A percentile compares a stretch with the other conserved stretches of the same genome.
phyloP scores from a whole-genome alignment of 1,140 invertebrate genomes.

The Diplogasteroides magnus region DNA sequence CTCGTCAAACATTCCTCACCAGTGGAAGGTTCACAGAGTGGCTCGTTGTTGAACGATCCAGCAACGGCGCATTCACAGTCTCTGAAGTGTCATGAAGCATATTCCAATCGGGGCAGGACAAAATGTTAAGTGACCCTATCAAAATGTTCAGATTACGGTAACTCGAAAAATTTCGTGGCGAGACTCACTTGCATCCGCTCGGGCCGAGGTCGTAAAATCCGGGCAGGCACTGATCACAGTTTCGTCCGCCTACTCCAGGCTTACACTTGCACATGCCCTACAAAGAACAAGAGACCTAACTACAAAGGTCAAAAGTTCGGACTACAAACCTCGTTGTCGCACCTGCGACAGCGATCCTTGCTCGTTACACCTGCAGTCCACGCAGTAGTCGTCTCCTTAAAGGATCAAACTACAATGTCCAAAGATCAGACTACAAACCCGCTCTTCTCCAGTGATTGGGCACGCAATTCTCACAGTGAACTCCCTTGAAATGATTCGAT shows the following conservation, averaged over 20 bases:
- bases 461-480: slow-evolving; percentile 86
- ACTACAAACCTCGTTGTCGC: slow-evolving; percentile 73
- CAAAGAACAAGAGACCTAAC: too few species aligned
- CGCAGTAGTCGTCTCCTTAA: slow-evolving; percentile 68
- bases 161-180: background rate
- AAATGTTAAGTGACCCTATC: too few species aligned
- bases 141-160: background rate
- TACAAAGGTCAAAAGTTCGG: too few species aligned
- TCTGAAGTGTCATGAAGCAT: too few species aligned
- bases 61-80: slow-evolving; percentile 75
- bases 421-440: too few species aligned
- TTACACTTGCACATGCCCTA: slow-evolving; percentile 66
- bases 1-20: too few species aligned
- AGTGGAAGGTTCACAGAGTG: slow-evolving; percentile 72
- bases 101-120: too few species aligned
- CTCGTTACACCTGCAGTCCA: slow-evolving; percentile 79
- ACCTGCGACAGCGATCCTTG: slow-evolving; percentile 82
- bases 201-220: slow-evolving; percentile 84
- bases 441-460: slow-evolving; percentile 90
- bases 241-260: slow-evolving; percentile 60
- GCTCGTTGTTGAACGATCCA: slow-evolving; percentile 74
- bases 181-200: slow-evolving; percentile 60
- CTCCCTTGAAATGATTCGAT: too few species aligned
- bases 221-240: slow-evolving; percentile 62
- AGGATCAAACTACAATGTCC: too few species aligned